Base-by-base conservation (phyloP, 2,888 invertebrate species). In the Entomobrya proxima region DNA sequence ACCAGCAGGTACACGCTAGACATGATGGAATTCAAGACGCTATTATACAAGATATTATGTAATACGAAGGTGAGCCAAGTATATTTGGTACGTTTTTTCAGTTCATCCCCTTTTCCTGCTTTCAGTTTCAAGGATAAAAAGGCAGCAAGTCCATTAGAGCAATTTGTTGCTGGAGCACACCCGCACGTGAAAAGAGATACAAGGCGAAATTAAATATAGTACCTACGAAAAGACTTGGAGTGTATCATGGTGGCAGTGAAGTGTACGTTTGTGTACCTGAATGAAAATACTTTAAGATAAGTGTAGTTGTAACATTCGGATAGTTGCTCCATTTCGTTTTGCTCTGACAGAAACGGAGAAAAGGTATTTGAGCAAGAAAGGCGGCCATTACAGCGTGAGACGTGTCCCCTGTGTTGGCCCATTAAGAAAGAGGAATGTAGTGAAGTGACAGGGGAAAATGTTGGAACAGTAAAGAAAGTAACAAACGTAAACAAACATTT, bases 81-180 rank as follows among this genome's bases (percentile, higher is more conserved):
- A 47, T n/a, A n/a, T n/a, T n/a, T n/a, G n/a, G n/a, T n/a, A 64
- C 32, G n/a, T 27, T 27, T 69, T 18, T 37, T 37, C 64, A 64
- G 37, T n/a, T n/a, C n/a, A n/a, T n/a, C n/a, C 64, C 37, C 21
- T 64, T 64, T 64, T 64, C 7, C 64, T 64, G 35, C 7, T 78
- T 67, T 61, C 35, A n/a, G n/a, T 30, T 72, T 58, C 35, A 72
- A 72, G 72, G 64, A 82, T 64, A 76, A 69, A 40, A 69, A 72
- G 44, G 61, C 76, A 76, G 18, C 47, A 37, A 76, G 37, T 74
- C 82, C 82, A 82, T 82, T 82, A 76, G 67, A 75, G 76, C 75
- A 76, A 76, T 76, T 82, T 82, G 75, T 61, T 82, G 11, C 2
- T 37, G 30, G 9, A 32, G 21, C 9, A 72, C 44, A 27, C 21